Evolutionary conservation across 2,113 vertebrate species (phyloP), one percentile per base, ranked within the genome.

Genomic region (Halcyon senegalensis): DNA sequence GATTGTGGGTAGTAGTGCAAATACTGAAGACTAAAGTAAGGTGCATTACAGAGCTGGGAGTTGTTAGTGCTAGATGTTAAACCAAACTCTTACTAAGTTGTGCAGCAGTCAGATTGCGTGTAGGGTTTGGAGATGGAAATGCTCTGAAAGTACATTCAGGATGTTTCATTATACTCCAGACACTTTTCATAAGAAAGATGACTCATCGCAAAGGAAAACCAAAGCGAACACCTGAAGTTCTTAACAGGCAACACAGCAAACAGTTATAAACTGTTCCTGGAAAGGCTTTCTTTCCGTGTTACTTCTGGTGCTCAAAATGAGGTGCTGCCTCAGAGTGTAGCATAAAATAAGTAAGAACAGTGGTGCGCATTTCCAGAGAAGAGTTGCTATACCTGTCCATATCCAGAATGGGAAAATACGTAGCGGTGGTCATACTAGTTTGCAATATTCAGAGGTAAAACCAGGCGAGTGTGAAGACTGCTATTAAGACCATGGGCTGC

Each of bases 381-480:
- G 66, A 82, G 70, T 10, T 59, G 44, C 33, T 43, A 2, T 31
- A 72, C 21, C 30, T 79, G 30, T 85, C 41, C 41, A 39, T 33
- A 66, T n/a, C 66, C 67, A 72, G 51, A 93, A 76, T 1, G 15
- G 48, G 25, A 30, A 33, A 75, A 23, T 30, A 21, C 6, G 9
- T 79, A 8, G 23, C 28, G 23, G 35, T 87, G 27, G 27, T 58
- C 56, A 33, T 83, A 33, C 58, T 82, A 21, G 12, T 84, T 62
- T 87, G 56, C 70, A n/a, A 44, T 73, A 87, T 25, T 72, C 39
- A 27, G 58, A 85, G 44, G 14, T 30, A 30, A 92, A 90, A 83
- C 30, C 5, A 2, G 19, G 16, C 13, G 2, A 37, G 3, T 0
- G 1, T 90, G 39, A 69, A 56, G 51, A 31, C 33, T 69, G 8